Conservation (phyloP, 2,888 invertebrate species). For the Drosophila quinaria region DNA sequence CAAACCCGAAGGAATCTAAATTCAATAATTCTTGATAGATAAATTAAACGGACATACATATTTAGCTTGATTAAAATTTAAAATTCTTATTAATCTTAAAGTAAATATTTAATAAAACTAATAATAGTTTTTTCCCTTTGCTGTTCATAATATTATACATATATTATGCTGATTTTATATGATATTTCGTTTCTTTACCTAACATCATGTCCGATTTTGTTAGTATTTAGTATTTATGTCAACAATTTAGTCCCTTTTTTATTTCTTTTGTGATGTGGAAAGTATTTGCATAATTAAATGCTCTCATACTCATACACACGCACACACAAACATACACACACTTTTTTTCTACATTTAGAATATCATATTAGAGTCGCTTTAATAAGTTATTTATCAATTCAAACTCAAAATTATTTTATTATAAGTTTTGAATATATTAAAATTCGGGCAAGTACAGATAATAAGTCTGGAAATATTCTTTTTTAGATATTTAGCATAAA, state of each 20-base stretch:
- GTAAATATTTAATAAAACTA: not conserved
- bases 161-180: not conserved
- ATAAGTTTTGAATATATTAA: too few species aligned
- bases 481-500: too few species aligned
- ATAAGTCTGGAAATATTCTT: too few species aligned
- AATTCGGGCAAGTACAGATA: too few species aligned
- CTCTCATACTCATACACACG: conserved; percentile 1
- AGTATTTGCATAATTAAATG: not conserved
- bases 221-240: conserved; percentile 1
- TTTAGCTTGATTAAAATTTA: not conserved
- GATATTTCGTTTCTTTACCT: not conserved
- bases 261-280: not conserved
- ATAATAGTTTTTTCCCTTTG: not conserved
- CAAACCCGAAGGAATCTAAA: not conserved
- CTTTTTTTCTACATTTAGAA: not conserved
- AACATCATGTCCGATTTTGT: not conserved
- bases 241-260: not conserved
- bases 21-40: not conserved
- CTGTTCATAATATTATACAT: not conserved
- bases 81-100: not conserved
- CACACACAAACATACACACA: not conserved
- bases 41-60: not conserved
- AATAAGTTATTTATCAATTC: not conserved
- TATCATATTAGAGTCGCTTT: not conserved
- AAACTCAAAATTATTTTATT: not conserved